Conservation (phyloP, 2,888 invertebrate genomes). For the Drosophila robusta region DNA sequence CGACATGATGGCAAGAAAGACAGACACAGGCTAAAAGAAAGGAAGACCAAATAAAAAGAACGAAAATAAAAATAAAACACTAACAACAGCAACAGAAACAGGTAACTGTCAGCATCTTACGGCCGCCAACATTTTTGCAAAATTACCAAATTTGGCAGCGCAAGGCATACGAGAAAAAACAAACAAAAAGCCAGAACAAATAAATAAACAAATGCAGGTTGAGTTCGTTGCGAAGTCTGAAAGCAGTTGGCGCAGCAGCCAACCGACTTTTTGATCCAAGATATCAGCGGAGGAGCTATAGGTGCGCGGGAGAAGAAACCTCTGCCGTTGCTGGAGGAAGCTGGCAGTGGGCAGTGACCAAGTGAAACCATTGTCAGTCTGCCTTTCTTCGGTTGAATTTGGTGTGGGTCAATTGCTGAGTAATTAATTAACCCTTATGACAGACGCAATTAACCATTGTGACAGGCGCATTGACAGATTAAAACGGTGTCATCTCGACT, state of each 20-base stretch:
- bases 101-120: conserved; percentile 42
- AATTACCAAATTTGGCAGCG: conserved; percentile 61
- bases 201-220: conserved; percentile 73
- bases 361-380: conserved; percentile 42
- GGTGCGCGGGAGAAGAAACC: background rate
- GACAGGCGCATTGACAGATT: conserved; percentile 25
- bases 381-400: conserved; percentile 3
- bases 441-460: conserved; percentile 55
- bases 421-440: conserved; percentile 58
- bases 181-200: conserved; percentile 49
- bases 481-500: conserved; percentile 2
- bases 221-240: conserved; percentile 34
- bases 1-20: conserved; percentile 34
- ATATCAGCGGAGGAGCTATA: conserved; percentile 26
- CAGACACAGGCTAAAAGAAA: conserved; percentile 36
- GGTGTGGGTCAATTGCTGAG: conserved; percentile 26
- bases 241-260: conserved; percentile 19
- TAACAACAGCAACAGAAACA: conserved; percentile 25
- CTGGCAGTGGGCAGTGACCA: conserved; percentile 24
- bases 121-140: conserved; percentile 41
- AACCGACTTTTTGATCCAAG: conserved; percentile 53
- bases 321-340: background rate
- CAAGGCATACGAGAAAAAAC: conserved; percentile 21
- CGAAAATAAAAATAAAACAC: conserved; percentile 22
- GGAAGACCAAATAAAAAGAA: conserved; percentile 28